Conservation (phyloP, 2,888 invertebrate species). For the Oscheius sp. region DNA sequence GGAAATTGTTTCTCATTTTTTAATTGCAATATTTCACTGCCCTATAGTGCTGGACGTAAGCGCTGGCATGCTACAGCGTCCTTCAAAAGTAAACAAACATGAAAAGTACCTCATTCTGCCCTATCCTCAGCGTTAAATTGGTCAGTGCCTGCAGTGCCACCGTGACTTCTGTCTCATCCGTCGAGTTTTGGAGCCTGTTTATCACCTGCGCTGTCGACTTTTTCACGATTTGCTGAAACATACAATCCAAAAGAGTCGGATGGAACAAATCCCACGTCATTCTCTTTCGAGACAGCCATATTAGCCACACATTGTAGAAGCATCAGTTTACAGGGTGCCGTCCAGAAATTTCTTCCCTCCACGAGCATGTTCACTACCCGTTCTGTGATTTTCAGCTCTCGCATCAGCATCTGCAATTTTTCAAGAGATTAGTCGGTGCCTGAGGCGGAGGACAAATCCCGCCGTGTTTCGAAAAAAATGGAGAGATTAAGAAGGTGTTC, state of each 20-base stretch:
- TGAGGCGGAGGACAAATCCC: too few species aligned
- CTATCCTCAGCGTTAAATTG: conserved; percentile 65
- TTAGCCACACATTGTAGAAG: conserved; percentile 70
- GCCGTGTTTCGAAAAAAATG: too few species aligned
- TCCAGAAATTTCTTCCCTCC: conserved; percentile 54
- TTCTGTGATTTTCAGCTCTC: conserved; percentile 62
- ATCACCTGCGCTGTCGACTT: conserved; percentile 40
- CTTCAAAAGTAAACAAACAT: background rate
- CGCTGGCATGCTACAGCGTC: too few species aligned
- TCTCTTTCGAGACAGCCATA: conserved; percentile 61
- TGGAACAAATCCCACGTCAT: conserved; percentile 38
- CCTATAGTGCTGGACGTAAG: too few species aligned
- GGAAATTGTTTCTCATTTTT: too few species aligned
- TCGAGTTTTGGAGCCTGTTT: conserved; percentile 50
- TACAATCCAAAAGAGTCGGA: background rate
- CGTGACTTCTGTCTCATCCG: conserved; percentile 66
- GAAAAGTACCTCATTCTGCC: conserved; percentile 47
- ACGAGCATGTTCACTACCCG: conserved; percentile 61
- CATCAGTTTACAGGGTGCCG: conserved; percentile 64
- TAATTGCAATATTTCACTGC: too few species aligned
- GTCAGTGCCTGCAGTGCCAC: conserved; percentile 70
- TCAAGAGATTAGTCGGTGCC: too few species aligned
- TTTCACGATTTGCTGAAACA: conserved; percentile 14
- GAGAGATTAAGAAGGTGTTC: too few species aligned
- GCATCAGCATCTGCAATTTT: conserved; percentile 53